Percentiles rank a stretch among this genome's conserved stretches.
Conservation (phyloP, 2,797 vertebrate species). For the Erethizon dorsatum region DNA sequence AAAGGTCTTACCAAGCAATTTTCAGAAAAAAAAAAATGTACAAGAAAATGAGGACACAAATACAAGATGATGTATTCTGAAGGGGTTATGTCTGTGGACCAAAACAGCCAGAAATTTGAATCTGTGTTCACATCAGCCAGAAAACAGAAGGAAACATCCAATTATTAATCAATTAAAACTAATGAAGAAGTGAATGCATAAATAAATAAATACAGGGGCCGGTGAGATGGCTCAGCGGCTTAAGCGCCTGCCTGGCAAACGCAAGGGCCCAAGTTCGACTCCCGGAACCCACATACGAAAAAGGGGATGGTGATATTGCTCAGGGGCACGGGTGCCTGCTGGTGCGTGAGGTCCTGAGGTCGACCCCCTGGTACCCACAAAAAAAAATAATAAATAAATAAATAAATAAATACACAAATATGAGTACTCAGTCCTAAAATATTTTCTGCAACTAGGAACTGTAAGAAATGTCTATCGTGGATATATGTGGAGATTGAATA, state of each 20-base stretch:
- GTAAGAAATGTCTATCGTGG: neutral
- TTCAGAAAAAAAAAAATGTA: neutral
- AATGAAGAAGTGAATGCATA: neutral
- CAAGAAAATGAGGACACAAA: neutral
- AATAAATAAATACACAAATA: neutral
- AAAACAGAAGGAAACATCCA: neutral
- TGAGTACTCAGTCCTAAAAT: neutral
- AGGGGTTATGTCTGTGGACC: neutral
- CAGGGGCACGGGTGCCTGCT: no score
- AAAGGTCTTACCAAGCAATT: neutral
- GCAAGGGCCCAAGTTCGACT: no score
- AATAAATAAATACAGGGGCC: neutral
- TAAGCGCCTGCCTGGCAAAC: no score
- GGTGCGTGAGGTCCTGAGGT: no score
- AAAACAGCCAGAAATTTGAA: neutral
- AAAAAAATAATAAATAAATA: no score
- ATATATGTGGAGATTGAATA: neutral
- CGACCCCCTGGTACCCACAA: no score
- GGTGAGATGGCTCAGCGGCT: no score
- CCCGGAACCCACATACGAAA: no score
- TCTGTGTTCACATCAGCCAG: neutral
- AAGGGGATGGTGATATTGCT: no score
- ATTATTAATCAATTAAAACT: neutral
- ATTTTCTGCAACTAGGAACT: neutral
- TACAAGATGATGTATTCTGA: neutral